These are phyloP conservation scores for Poeciliopsis turneri DNA, from an alignment of 2,797 vertebrate species.

Conservation along the genomic window DNA sequence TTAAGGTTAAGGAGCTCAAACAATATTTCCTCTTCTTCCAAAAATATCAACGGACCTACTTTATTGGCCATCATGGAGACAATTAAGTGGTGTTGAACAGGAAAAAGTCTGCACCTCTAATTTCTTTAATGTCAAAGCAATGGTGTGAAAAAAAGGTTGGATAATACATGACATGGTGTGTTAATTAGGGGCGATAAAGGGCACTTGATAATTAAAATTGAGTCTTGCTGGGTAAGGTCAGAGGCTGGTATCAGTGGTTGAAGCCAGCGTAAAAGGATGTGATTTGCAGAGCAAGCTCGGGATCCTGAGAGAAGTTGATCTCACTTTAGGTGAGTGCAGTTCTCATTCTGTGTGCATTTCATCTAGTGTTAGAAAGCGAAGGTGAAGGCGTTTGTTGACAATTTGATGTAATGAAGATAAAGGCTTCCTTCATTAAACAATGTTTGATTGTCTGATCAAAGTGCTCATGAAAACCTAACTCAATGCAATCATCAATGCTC, in stretches of 20 bases:
- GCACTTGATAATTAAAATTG: constrained; percentile 61
- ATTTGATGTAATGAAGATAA: constrained; percentile 15
- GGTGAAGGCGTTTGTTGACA: constrained; percentile 8
- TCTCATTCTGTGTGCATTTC: constrained; percentile 3
- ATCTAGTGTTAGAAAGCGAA: background rate
- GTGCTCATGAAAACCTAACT: constrained; percentile 3
- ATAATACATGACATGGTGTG: constrained; percentile 61
- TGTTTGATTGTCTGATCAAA: constrained; percentile 18
- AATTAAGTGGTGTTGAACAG: constrained; percentile 38
- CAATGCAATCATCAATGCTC: background rate
- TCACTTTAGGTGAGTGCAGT: background rate
- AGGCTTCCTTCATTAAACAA: constrained; percentile 13
- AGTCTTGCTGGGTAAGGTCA: constrained; percentile 55
- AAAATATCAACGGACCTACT: constrained; percentile 40
- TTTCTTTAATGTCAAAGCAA: constrained; percentile 48
- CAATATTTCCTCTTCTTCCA: constrained; percentile 37
- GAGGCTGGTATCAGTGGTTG: constrained; percentile 12
- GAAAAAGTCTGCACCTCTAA: constrained; percentile 18
- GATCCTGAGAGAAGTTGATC: background rate
- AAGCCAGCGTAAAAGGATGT: constrained; percentile 16
- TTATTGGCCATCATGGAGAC: constrained; percentile 46
- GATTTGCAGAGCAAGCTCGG: background rate
- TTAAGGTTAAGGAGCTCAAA: constrained; percentile 32
- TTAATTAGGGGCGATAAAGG: constrained; percentile 59
- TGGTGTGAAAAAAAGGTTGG: constrained; percentile 48